Conservation (phyloP, 2,888 invertebrate genomes). For the Drosophila koepferae region DNA sequence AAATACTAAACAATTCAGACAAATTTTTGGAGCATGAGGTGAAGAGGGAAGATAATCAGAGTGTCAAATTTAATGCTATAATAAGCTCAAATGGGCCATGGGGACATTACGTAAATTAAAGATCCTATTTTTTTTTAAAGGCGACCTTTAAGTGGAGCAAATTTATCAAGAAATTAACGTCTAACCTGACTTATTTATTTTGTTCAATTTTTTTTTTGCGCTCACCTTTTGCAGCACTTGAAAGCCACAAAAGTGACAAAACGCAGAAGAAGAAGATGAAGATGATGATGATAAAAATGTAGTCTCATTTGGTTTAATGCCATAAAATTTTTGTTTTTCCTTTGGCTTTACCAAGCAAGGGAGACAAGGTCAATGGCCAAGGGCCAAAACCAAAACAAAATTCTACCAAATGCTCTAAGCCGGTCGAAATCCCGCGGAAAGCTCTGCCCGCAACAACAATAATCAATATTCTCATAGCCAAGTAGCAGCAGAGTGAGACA, state of each 20-base stretch:
- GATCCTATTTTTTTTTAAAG: not conserved
- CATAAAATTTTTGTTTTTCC: slow-evolving; percentile 48
- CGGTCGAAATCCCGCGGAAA: slow-evolving; percentile 63
- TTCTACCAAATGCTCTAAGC: slow-evolving; percentile 45
- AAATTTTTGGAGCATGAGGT: slow-evolving; percentile 19
- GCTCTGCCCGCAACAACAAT: slow-evolving; percentile 63
- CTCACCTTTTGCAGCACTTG: slow-evolving; percentile 10
- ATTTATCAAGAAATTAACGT: slow-evolving; percentile 66
- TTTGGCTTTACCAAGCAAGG: slow-evolving; percentile 5
- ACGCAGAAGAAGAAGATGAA: slow-evolving; percentile 11
- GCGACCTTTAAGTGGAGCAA: slow-evolving; percentile 26
- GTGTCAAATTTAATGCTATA: slow-evolving; percentile 56
- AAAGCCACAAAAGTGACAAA: slow-evolving; percentile 25
- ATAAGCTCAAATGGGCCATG: slow-evolving; percentile 19
- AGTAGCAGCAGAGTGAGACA: not conserved
- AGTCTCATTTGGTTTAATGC: slow-evolving; percentile 57
- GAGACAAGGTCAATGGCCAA: slow-evolving; percentile 64
- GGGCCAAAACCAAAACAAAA: slow-evolving; percentile 37
- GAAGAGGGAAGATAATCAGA: slow-evolving; percentile 53
- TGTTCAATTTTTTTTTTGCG: not conserved
- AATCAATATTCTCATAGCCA: slow-evolving; percentile 64
- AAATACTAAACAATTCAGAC: slow-evolving; percentile 44
- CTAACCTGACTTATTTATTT: slow-evolving; percentile 21
- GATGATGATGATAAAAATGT: slow-evolving; percentile 37
- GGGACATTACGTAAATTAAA: slow-evolving; percentile 15